These are phyloP conservation scores for Pinna nobilis DNA, from an alignment of 1,140 invertebrate genomes.

Conservation along the genomic window DNA sequence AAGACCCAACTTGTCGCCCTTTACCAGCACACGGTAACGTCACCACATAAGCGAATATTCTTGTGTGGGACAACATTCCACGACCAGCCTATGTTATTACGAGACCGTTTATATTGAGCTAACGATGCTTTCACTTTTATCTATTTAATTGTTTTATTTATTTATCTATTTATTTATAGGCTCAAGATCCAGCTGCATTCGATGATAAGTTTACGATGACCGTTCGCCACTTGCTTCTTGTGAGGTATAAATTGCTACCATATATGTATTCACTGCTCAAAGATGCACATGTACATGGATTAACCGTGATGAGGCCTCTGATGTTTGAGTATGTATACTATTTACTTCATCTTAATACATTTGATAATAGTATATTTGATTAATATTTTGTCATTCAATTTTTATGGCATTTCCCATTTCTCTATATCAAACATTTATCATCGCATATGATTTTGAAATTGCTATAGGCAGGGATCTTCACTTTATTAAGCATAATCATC, in stretches of 20 bases:
- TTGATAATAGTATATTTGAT: neutral
- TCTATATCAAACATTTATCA: neutral
- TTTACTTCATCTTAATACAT: neutral
- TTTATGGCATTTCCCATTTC: neutral
- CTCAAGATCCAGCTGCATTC: slow-evolving; percentile 58
- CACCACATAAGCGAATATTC: neutral
- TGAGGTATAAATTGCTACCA: slow-evolving; percentile 57
- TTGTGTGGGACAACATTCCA: neutral
- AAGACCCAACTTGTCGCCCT: neutral
- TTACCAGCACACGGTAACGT: no score
- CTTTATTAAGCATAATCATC: no score
- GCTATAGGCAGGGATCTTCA: neutral
- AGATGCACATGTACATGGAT: slow-evolving; percentile 44
- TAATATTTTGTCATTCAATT: neutral
- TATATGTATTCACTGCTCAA: slow-evolving; percentile 59
- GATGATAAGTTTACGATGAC: slow-evolving; percentile 33
- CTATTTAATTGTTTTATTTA: neutral
- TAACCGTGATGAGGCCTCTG: slow-evolving; percentile 56
- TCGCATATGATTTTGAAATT: neutral
- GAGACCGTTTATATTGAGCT: no score
- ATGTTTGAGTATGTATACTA: slow-evolving; percentile 54
- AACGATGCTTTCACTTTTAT: no score
- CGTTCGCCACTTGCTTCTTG: slow-evolving; percentile 38
- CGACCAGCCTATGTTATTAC: neutral
- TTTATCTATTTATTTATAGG: slow-evolving; percentile 35